Percentiles rank a stretch among this genome's conserved stretches.
phyloP scores from a whole-genome alignment of 2,113 vertebrate species.

The Rhipidura dahli region DNA sequence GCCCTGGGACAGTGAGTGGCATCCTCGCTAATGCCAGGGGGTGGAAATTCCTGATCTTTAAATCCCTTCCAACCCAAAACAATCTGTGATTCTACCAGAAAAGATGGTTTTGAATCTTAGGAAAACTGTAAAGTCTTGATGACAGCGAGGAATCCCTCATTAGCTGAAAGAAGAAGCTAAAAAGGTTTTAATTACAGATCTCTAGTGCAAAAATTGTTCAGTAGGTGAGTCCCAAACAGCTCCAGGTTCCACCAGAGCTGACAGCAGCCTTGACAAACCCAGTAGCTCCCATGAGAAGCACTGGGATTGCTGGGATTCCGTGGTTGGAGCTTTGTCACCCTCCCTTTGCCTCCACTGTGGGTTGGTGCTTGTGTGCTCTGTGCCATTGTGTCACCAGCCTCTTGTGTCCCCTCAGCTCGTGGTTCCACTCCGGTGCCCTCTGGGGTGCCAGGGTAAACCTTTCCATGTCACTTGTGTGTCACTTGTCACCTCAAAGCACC shows the following conservation, averaged over 20 bases:
- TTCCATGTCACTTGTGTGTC: not conserved
- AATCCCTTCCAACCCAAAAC: not conserved
- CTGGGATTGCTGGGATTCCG: not conserved
- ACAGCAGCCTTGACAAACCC: not conserved
- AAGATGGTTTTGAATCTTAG: not conserved
- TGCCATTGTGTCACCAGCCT: not conserved
- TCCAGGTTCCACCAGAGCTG: not conserved
- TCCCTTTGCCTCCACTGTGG: not conserved
- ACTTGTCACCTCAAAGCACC: not conserved
- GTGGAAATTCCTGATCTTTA: not conserved
- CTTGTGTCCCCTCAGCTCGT: not conserved
- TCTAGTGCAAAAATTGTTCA: not conserved
- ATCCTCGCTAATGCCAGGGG: not conserved
- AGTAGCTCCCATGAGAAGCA: not conserved
- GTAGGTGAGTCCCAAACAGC: not conserved
- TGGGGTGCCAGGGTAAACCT: not conserved
- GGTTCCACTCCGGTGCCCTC: not conserved
- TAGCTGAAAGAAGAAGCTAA: not conserved
- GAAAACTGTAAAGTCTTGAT: not conserved
- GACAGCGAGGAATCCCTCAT: not conserved
- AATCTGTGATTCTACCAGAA: not conserved
- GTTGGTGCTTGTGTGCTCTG: not conserved
- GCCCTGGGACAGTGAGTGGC: not conserved
- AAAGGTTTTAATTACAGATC: not conserved
- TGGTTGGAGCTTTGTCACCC: not conserved